Evolutionary conservation across 2,888 invertebrate genomes (phyloP).

Genomic region (Tethea ocularis): DNA sequence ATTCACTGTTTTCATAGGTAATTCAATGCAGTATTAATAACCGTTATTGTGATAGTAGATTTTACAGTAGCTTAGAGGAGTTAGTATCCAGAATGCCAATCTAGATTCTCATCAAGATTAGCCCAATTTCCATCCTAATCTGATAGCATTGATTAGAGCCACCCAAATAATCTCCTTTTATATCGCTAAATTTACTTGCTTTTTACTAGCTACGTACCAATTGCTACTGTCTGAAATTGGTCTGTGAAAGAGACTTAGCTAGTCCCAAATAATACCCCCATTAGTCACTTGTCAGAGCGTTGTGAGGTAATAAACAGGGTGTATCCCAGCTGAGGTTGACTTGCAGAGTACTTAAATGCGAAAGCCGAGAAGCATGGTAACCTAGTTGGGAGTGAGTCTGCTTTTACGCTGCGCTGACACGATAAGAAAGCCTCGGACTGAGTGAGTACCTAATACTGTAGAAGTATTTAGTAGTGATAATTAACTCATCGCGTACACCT

Average conservation of each 20-base stretch:
- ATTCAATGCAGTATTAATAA: background rate
- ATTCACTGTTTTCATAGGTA: background rate
- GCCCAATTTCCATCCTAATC: background rate
- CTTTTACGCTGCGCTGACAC: background rate
- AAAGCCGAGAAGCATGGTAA: background rate
- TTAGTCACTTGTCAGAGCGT: slow-evolving; percentile 5
- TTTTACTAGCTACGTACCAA: background rate
- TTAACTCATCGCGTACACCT: too few relatives aligned
- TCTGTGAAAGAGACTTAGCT: background rate
- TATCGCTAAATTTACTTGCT: background rate
- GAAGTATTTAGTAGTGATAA: too few relatives aligned
- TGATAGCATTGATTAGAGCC: background rate
- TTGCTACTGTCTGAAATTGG: background rate
- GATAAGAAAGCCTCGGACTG: background rate
- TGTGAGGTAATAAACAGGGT: background rate
- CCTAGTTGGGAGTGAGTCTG: background rate
- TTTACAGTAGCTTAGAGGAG: background rate
- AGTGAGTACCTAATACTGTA: too few relatives aligned
- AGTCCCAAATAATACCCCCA: slow-evolving; percentile 2
- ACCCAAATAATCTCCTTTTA: background rate
- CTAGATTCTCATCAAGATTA: too few relatives aligned
- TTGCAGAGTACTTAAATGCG: background rate
- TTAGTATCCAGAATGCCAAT: background rate
- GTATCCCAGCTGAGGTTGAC: background rate
- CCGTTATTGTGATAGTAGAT: background rate